Conservation (phyloP, 2,888 invertebrate species). For the Megalurothrips usitatus region DNA sequence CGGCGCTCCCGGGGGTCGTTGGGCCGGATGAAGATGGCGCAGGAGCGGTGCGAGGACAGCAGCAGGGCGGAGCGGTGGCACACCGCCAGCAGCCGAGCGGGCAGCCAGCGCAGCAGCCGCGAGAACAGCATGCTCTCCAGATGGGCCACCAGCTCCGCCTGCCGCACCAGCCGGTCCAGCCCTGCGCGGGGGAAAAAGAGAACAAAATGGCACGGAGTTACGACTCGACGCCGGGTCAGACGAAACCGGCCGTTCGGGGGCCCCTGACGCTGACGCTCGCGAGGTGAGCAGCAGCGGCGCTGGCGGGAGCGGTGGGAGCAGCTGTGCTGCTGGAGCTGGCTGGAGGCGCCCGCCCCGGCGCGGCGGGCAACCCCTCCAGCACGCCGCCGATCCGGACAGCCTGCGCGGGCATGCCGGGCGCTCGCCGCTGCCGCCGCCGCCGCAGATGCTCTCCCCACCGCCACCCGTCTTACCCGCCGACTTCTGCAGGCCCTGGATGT, state of each 20-base stretch:
- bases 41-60: conserved; percentile 68
- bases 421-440: neutral
- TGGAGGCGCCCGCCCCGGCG: neutral
- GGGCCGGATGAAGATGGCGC: conserved; percentile 69
- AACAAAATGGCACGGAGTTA: no score
- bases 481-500: conserved; percentile 59
- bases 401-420: neutral
- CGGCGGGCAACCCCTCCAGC: neutral
- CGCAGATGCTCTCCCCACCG: neutral
- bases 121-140: conserved; percentile 80
- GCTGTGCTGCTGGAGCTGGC: neutral
- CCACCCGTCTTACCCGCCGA: conserved; percentile 38
- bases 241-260: no score
- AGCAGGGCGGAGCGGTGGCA: conserved; percentile 68
- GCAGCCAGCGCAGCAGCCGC: conserved; percentile 56
- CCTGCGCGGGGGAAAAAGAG: conserved; percentile 49
- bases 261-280: no score
- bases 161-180: conserved; percentile 71
- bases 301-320: no score
- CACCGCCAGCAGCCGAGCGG: conserved; percentile 58
- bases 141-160: conserved; percentile 76
- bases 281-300: no score
- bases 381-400: neutral
- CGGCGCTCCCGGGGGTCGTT: conserved; percentile 77
- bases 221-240: no score